Percentiles rank a stretch among this genome's conserved stretches.
Conservation (phyloP, 2,888 invertebrate species). For the Plutella xylostella region DNA sequence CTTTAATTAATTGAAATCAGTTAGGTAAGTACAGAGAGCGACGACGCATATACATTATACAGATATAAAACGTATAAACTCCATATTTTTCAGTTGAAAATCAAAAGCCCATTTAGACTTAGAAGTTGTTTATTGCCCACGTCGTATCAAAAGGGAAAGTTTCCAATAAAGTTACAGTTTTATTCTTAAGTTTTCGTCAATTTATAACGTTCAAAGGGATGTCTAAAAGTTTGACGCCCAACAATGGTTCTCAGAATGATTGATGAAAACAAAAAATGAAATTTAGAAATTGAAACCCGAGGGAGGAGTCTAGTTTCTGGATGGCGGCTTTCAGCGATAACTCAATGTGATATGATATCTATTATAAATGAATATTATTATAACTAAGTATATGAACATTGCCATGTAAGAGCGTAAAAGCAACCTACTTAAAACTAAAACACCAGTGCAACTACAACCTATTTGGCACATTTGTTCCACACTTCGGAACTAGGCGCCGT, state of each 20-base stretch:
- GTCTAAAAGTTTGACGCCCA: slow-evolving; percentile 8
- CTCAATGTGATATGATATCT: too few relatives aligned
- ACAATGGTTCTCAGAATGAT: slow-evolving; percentile 3
- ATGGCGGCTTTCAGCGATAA: slow-evolving; percentile 3
- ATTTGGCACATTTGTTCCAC: background rate
- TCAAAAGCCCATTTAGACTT: background rate
- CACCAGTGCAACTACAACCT: background rate
- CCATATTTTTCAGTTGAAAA: background rate
- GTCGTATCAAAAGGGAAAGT: too few relatives aligned
- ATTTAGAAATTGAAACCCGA: slow-evolving; percentile 3
- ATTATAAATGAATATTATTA: too few relatives aligned
- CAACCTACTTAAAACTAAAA: background rate
- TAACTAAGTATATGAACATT: too few relatives aligned
- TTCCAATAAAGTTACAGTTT: slow-evolving; percentile 13
- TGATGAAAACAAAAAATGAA: background rate
- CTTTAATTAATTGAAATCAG: too few relatives aligned
- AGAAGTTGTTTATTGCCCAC: background rate
- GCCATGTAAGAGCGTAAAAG: too few relatives aligned
- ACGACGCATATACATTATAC: too few relatives aligned
- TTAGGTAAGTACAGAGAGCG: too few relatives aligned
- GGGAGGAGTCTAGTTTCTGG: background rate
- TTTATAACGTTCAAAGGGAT: slow-evolving; percentile 16
- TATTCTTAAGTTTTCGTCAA: slow-evolving; percentile 13
- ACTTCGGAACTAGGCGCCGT: background rate
- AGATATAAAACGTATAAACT: too few relatives aligned